Conservation (phyloP, 1,140 invertebrate genomes). For the Polyergus mexicanus region DNA sequence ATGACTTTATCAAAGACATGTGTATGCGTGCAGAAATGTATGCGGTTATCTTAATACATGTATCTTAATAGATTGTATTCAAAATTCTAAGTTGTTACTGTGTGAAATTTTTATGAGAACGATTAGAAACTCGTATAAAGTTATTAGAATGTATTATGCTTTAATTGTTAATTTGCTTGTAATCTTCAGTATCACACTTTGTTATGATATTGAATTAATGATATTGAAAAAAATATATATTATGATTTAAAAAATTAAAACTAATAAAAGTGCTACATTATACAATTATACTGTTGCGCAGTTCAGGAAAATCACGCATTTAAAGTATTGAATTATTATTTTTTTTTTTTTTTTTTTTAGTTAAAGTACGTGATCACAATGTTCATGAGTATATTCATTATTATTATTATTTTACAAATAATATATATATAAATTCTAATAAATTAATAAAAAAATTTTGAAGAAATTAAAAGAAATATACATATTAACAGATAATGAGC, state of each 20-base stretch:
- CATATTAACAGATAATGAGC: background rate
- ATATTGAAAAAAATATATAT: conserved; percentile 33
- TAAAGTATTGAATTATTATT: background rate
- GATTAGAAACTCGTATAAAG: conserved; percentile 19
- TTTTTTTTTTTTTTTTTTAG: background rate
- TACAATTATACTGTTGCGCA: background rate
- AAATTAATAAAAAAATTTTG: conserved; percentile 1
- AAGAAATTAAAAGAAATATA: background rate
- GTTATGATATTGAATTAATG: background rate
- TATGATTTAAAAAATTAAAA: background rate
- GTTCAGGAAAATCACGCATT: background rate
- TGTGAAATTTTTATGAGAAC: conserved; percentile 56
- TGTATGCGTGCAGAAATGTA: background rate
- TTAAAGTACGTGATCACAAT: background rate
- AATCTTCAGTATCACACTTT: background rate
- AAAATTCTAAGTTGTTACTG: conserved; percentile 30
- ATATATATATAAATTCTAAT: conserved; percentile 1
- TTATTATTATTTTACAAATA: background rate
- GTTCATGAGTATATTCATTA: background rate
- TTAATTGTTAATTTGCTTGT: conserved; percentile 30
- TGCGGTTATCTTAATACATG: conserved; percentile 22
- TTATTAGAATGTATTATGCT: conserved; percentile 35
- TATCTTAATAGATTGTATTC: conserved; percentile 50
- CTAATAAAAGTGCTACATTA: conserved; percentile 3
- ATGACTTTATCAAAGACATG: conserved; percentile 21